Evolutionary conservation across 1,140 invertebrate genomes (phyloP), one percentile per base, ranked within the genome.

Genomic region (Thaumatotibia leucotreta): DNA sequence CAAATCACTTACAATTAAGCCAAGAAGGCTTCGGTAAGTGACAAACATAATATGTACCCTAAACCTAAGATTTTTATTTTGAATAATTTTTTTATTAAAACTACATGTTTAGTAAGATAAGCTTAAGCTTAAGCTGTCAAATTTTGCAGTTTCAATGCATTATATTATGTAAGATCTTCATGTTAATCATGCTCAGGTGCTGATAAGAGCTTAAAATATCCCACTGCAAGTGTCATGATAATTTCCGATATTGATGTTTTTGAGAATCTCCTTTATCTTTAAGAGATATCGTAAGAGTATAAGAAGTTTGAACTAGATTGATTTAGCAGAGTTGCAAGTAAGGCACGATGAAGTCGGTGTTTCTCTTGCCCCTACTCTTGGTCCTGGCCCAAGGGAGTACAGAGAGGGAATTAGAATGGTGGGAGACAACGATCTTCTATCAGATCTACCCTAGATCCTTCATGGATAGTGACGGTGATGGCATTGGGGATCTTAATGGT

Each of bases 381-480:
- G 69, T 71, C 27, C 61, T 72, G 29, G 74, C 65, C 17, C 14
- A 67, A 50, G 39, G 29, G 11, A 63, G 35, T 14, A 63, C 75
- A 23, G 68, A 72, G 9, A 78, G 63, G 22, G 79, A 86, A 33
- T 63, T 79, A 2, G 92, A 95, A 69, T 97, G 96, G 96, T 97
- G 95, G 94, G 93, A 95, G 73, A 93, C 93, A 14, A 93, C 93
- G 0, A 88, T 94, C 3, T 93, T 96, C 72, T 97, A 97, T 83
- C 95, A 97, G 85, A 94, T 97, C 49, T 96, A 96, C 75, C 94
- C 95, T 0, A 90, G 94, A 61, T 96, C 95, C 33, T 96, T 97
- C 79, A 93, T 92, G 84, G 96, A 97, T 81, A 93, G 92, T 22
- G 87, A 96, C 79, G 93, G 92, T 4, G 94, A 96, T 77, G 86